phyloP scores from a whole-genome alignment of 2,888 invertebrate genomes.

The Steinernema hermaphroditum region DNA sequence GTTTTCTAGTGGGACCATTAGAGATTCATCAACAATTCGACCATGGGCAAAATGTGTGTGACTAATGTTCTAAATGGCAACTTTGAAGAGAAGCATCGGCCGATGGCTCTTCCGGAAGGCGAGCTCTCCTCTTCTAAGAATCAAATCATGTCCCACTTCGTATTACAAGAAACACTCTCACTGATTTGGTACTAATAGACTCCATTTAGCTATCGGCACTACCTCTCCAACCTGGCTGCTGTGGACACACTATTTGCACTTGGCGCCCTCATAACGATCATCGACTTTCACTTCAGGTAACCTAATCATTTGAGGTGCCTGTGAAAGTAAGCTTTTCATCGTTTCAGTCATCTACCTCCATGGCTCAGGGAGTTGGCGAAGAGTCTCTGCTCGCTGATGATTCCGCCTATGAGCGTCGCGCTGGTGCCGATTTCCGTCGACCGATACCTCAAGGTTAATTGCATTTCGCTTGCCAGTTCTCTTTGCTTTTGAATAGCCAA shows the following conservation, averaged over 20 bases:
- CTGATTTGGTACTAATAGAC: too few relatives aligned
- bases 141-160: too few relatives aligned
- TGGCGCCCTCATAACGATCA: not conserved
- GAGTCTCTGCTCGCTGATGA: not conserved
- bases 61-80: too few relatives aligned
- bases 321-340: not conserved
- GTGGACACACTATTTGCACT: constrained; percentile 16
- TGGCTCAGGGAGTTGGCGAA: constrained; percentile 12
- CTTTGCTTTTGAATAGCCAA: not conserved
- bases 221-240: constrained; percentile 12
- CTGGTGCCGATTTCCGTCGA: constrained; percentile 24
- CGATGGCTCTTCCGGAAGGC: too few relatives aligned
- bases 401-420: constrained; percentile 23
- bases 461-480: not conserved
- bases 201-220: constrained; percentile 9
- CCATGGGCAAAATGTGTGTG: too few relatives aligned
- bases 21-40: too few relatives aligned
- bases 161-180: too few relatives aligned
- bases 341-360: not conserved
- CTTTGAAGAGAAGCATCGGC: too few relatives aligned
- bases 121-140: too few relatives aligned
- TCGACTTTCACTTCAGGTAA: constrained; percentile 19
- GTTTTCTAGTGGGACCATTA: too few relatives aligned
- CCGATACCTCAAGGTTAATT: constrained; percentile 27
- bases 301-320: not conserved